phyloP scores from a whole-genome alignment of 2,113 vertebrate species.

The Turdus rufiventris region DNA sequence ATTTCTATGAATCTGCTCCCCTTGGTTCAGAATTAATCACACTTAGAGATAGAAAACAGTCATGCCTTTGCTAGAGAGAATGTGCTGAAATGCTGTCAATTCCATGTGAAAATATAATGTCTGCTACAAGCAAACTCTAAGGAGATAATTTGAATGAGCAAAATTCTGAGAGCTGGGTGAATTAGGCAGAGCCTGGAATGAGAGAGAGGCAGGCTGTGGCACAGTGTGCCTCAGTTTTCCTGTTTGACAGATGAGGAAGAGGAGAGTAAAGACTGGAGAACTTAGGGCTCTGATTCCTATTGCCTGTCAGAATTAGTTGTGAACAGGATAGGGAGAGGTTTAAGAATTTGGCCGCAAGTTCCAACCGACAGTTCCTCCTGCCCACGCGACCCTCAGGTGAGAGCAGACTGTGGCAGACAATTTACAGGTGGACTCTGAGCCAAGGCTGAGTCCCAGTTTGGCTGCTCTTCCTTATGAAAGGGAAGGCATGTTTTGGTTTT shows the following conservation, averaged over 20 bases:
- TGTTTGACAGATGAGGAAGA: background rate
- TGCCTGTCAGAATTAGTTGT: background rate
- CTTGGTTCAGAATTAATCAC: background rate
- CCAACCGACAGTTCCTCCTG: background rate
- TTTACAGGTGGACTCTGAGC: constrained; percentile 3
- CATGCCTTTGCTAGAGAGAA: background rate
- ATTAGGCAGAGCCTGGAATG: background rate
- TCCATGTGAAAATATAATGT: background rate
- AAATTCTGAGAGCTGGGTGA: background rate
- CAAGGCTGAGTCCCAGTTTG: constrained; percentile 6
- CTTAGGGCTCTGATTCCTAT: background rate
- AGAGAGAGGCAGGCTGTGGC: background rate
- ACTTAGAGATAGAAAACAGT: background rate
- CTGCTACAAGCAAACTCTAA: background rate
- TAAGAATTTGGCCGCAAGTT: background rate
- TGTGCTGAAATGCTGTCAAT: background rate
- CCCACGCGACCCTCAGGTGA: background rate
- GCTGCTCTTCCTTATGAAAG: background rate
- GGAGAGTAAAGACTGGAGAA: background rate
- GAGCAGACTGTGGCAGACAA: background rate
- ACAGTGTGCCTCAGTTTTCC: background rate
- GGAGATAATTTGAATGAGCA: background rate
- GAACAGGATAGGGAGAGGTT: background rate
- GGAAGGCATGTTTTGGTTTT: constrained; percentile 37
- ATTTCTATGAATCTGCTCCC: background rate